Conservation (phyloP, 1,140 invertebrate species). For the Heliconius congener region DNA sequence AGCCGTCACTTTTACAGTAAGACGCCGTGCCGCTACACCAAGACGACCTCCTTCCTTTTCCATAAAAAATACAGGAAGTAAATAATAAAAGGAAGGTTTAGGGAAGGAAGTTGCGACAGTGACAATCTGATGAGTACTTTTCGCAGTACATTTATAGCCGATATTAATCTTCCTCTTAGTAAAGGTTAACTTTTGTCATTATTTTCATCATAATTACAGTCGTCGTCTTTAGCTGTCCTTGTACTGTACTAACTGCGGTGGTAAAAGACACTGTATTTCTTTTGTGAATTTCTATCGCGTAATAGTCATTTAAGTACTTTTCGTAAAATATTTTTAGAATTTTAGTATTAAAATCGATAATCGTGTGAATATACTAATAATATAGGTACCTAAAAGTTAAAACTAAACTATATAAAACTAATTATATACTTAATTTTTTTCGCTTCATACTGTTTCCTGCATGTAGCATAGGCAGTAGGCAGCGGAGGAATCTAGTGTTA, state of each 20-base stretch:
- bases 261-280: neutral
- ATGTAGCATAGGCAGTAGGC: too few relatives aligned
- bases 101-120: neutral
- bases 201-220: neutral
- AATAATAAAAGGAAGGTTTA: neutral
- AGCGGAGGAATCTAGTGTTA: too few relatives aligned
- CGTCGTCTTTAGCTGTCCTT: neutral
- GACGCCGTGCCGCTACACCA: too few relatives aligned
- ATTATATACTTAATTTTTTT: too few relatives aligned
- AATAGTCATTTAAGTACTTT: neutral
- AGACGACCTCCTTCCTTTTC: too few relatives aligned
- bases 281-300: neutral
- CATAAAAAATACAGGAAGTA: neutral
- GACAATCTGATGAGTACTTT: neutral
- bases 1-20: too few relatives aligned
- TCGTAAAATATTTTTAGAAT: too few relatives aligned
- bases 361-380: too few relatives aligned
- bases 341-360: too few relatives aligned
- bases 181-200: slow-evolving; percentile 2
- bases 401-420: too few relatives aligned
- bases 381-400: too few relatives aligned
- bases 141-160: neutral
- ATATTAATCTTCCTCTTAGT: slow-evolving; percentile 1
- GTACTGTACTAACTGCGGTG: neutral
- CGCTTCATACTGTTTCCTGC: too few relatives aligned